Evolutionary conservation across 2,797 vertebrate genomes (phyloP).

Genomic region (Enteromius unitaeniatus): DNA sequence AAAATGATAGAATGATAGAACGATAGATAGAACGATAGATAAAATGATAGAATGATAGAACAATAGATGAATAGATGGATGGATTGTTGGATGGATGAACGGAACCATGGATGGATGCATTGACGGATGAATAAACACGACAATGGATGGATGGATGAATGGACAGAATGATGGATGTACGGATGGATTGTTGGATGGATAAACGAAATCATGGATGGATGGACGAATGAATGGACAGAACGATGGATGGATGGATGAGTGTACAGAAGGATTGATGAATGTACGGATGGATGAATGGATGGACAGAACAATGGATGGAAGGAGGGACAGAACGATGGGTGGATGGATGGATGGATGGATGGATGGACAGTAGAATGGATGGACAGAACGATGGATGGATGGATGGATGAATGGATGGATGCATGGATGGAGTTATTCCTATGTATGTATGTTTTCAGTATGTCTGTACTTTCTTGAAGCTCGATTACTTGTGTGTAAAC

Average conservation of each 20-base stretch:
- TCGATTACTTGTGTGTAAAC: neutral
- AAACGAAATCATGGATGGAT: neutral
- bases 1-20: neutral
- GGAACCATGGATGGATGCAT: neutral
- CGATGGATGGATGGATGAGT: neutral
- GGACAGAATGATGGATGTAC: neutral
- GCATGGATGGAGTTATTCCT: neutral
- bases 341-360: neutral
- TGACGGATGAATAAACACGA: rapidly evolving
- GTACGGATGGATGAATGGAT: rapidly evolving
- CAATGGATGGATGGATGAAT: neutral
- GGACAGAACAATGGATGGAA: rapidly evolving
- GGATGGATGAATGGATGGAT: neutral
- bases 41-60: no score
- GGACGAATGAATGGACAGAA: rapidly evolving
- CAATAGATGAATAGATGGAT: no score
- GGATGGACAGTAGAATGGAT: neutral
- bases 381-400: rapidly evolving
- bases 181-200: neutral
- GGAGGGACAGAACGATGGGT: rapidly evolving
- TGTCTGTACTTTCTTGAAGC: neutral
- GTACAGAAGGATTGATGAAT: neutral
- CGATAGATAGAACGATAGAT: neutral
- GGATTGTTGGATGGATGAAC: neutral
- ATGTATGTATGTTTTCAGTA: neutral